A percentile compares a stretch with the other conserved stretches of the same genome.
phyloP scores from a whole-genome alignment of 2,888 invertebrate genomes.

The Thelaira solivaga region DNA sequence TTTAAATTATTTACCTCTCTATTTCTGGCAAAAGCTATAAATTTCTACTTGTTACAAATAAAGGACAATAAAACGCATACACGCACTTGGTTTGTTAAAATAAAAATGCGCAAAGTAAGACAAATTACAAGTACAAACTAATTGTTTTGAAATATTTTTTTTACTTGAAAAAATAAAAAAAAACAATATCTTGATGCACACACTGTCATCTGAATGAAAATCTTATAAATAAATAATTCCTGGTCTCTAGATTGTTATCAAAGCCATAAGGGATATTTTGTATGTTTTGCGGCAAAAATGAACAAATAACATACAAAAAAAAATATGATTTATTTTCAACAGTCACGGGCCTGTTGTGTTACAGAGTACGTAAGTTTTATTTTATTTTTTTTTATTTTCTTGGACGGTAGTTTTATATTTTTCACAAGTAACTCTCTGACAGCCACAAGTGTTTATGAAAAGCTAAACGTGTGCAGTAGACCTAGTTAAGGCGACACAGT shows the following conservation, averaged over 20 bases:
- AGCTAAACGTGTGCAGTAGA: constrained; percentile 4
- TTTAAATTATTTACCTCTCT: no score
- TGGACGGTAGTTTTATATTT: neutral
- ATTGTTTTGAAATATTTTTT: constrained; percentile 1
- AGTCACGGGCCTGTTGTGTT: constrained; percentile 16
- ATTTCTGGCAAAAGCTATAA: no score
- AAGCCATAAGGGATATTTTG: constrained; percentile 31
- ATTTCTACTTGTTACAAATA: no score
- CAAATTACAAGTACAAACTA: constrained; percentile 6
- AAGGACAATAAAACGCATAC: no score
- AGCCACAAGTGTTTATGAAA: constrained; percentile 3
- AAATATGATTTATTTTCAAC: constrained; percentile 18
- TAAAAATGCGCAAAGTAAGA: neutral
- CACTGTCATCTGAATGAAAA: neutral
- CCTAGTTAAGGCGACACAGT: constrained; percentile 17
- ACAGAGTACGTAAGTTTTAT: neutral
- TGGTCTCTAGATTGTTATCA: constrained; percentile 28
- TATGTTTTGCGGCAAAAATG: constrained; percentile 2
- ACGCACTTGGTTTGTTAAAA: no score
- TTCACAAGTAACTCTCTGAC: neutral
- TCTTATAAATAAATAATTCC: neutral
- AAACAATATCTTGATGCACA: no score
- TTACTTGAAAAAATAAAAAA: no score
- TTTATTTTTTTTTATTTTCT: neutral
- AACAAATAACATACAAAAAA: neutral